Percentiles rank a stretch among this genome's conserved stretches.
phyloP scores from a whole-genome alignment of 2,797 vertebrate species.

The Anas capensis region DNA sequence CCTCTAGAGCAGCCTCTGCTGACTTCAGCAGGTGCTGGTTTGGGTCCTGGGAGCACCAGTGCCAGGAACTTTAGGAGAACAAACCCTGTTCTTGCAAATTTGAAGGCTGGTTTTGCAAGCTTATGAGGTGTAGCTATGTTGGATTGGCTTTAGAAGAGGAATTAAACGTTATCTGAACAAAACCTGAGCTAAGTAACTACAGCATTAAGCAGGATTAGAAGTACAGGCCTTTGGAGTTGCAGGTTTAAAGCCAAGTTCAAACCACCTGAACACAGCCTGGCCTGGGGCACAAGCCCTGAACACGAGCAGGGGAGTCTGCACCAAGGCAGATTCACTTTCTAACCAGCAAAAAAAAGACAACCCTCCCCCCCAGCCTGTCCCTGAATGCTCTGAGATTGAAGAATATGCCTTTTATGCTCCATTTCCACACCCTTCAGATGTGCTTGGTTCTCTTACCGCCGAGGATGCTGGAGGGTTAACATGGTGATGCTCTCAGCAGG shows the following conservation, averaged over 20 bases:
- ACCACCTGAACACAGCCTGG: not conserved
- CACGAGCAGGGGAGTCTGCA: not conserved
- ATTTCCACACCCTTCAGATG: not conserved
- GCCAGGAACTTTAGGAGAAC: not conserved
- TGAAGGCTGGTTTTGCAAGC: not conserved
- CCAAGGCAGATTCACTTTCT: not conserved
- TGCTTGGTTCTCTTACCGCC: not conserved
- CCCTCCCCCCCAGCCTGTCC: fast-evolving
- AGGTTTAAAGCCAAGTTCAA: not conserved
- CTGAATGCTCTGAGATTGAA: not conserved
- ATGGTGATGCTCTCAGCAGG: fast-evolving
- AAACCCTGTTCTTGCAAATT: not conserved
- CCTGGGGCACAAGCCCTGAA: not conserved
- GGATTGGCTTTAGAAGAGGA: not conserved
- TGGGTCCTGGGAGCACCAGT: not conserved
- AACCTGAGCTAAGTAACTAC: not conserved
- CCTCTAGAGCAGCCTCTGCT: not conserved
- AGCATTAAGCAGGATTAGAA: not conserved
- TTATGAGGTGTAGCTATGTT: not conserved
- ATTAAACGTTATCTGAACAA: not conserved
- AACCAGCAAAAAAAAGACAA: not conserved
- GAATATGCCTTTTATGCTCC: not conserved
- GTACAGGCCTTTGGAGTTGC: not conserved
- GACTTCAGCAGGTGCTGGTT: not conserved
- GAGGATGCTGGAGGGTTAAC: not conserved